Evolutionary conservation across 2,888 invertebrate genomes (phyloP), one percentile per base, ranked within the genome.

Genomic region (Dimorphilus gyrociliatus): DNA sequence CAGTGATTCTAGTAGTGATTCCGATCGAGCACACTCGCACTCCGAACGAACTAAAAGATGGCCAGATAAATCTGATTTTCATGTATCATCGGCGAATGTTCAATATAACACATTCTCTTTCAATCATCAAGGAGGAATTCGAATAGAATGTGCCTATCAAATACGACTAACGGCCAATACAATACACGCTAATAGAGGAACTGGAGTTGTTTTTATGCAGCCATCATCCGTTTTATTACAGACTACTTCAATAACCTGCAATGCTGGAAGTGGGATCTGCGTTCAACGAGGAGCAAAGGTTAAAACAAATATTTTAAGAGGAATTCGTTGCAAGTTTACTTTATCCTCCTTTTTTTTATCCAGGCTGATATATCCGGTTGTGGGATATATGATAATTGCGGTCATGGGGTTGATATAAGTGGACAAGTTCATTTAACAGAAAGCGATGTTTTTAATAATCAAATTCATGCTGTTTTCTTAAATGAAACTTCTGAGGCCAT

Each of bases 341-440:
- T 25, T 25, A n/a, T n/a, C n/a, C n/a, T n/a, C n/a, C n/a, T n/a
- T n/a, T n/a, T n/a, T n/a, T 27, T 27, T 15, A 21, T n/a, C n/a
- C 33, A 51, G 52, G 40, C 47, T 24, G 38, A 36, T 16, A 35
- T 53, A 3, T 25, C 30, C 33, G 51, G 51, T 10, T 53, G 52
- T 34, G 55, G 55, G 30, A 42, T 55, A 31, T 53, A 47, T 41
- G 50, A 52, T 42, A 55, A 53, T 42, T 38, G 34, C 16, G 46
- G 47, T 16, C 39, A 48, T 35, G 55, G 53, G n/a, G 37, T 53
- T 13, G 38, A 36, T 19, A 39, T 48, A 28, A 37, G 44, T 17
- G 44, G 46, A 32, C 37, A 44, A 19, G 47, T 42, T 19, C 34
- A 35, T 3, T 37, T 53, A 5, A 23, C 32, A 14, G 40, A 46